phyloP scores from a whole-genome alignment of 2,888 invertebrate species.

The Morpho achilles region DNA sequence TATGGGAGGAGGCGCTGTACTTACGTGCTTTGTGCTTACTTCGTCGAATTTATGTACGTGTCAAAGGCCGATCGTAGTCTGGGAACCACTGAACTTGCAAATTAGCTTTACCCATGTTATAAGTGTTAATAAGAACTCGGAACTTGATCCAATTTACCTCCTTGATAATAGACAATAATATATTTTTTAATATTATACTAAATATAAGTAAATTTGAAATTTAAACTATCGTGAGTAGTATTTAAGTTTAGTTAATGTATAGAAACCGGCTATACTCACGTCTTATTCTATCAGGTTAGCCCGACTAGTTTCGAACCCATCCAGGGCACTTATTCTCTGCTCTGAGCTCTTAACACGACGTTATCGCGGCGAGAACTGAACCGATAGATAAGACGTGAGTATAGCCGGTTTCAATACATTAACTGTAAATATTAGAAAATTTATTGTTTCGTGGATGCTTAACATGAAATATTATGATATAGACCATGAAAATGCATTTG shows the following conservation, averaged over 20 bases:
- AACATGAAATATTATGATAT: too few species aligned
- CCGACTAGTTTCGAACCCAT: too few species aligned
- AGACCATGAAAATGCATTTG: too few species aligned
- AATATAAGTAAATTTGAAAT: neutral
- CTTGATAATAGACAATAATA: neutral
- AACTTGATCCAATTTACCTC: neutral
- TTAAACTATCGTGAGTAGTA: neutral
- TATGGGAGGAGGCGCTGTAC: conserved; percentile 59
- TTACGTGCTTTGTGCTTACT: conserved; percentile 53
- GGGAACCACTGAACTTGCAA: conserved; percentile 38
- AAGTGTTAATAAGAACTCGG: conserved; percentile 9
- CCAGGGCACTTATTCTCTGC: too few species aligned
- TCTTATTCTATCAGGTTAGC: too few species aligned
- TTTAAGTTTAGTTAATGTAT: neutral
- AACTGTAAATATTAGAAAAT: too few species aligned
- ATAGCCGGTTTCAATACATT: too few species aligned
- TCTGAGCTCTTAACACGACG: too few species aligned
- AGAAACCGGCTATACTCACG: too few species aligned
- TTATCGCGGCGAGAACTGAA: too few species aligned
- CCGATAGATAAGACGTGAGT: too few species aligned
- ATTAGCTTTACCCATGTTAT: conserved; percentile 27
- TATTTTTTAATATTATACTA: neutral
- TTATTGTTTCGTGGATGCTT: too few species aligned
- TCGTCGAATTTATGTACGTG: conserved; percentile 60
- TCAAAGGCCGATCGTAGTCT: conserved; percentile 60